phyloP scores from a whole-genome alignment of 2,888 invertebrate genomes.

The Mamestra brassicae region DNA sequence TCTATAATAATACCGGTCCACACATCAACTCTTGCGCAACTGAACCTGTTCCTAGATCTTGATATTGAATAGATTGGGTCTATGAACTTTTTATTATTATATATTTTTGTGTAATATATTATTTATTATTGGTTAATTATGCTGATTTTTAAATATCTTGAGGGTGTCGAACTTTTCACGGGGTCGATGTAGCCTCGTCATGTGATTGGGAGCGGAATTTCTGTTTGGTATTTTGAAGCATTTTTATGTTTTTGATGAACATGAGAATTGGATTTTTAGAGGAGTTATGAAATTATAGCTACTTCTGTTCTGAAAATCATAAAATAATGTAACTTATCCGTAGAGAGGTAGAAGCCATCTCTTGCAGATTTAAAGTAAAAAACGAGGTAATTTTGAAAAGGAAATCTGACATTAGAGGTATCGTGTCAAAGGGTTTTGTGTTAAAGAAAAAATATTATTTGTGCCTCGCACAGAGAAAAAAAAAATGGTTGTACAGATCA shows the following conservation, averaged over 20 bases:
- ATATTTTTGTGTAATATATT: conserved; percentile 19
- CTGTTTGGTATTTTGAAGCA: conserved; percentile 5
- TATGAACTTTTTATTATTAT: conserved; percentile 58
- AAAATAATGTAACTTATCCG: too few species aligned
- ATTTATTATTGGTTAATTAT: conserved; percentile 32
- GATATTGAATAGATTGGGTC: conserved; percentile 62
- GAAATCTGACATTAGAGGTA: too few species aligned
- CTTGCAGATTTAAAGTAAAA: too few species aligned
- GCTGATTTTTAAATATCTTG: conserved; percentile 10
- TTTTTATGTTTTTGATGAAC: neutral
- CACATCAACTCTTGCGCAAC: conserved; percentile 61
- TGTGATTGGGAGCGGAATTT: neutral
- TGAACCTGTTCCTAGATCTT: conserved; percentile 64
- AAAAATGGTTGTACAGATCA: too few species aligned
- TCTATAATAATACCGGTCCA: conserved; percentile 40
- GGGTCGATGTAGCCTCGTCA: conserved; percentile 15
- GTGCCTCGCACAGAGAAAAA: too few species aligned
- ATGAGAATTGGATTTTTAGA: neutral
- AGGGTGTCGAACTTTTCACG: conserved; percentile 37
- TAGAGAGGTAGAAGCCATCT: too few species aligned
- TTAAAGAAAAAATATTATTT: too few species aligned
- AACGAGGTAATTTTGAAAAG: too few species aligned
- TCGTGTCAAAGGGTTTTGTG: too few species aligned
- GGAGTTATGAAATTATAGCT: neutral
- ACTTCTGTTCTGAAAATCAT: neutral